These are phyloP conservation scores for Myrmecobius fasciatus DNA, from an alignment of 2,113 vertebrate genomes.

Conservation along the genomic window DNA sequence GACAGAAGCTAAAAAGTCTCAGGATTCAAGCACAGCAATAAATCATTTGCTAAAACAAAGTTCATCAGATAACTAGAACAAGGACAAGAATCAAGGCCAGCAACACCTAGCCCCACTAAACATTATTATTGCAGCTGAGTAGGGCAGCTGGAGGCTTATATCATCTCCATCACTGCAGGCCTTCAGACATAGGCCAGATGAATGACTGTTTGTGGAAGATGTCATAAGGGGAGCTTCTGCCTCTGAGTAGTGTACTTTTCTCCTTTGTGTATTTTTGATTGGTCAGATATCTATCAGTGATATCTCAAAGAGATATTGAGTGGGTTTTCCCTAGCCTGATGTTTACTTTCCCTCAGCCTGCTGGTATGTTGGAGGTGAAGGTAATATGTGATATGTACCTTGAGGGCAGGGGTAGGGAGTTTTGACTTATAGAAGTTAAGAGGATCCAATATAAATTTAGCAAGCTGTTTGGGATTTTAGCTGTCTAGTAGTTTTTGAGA, in stretches of 20 bases:
- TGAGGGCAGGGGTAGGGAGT: background rate
- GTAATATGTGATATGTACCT: background rate
- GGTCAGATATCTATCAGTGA: conserved; percentile 7
- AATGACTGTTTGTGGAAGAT: background rate
- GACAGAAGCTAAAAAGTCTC: conserved; percentile 50
- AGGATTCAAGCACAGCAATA: conserved; percentile 17
- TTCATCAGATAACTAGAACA: conserved; percentile 59
- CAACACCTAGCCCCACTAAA: background rate
- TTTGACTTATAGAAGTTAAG: background rate
- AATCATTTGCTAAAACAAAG: conserved; percentile 46
- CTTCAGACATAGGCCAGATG: background rate
- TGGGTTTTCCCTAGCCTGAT: background rate
- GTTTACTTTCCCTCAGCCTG: background rate
- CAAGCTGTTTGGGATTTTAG: background rate
- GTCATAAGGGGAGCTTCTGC: background rate
- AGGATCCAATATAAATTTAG: background rate
- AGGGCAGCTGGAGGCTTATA: background rate
- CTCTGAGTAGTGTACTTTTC: background rate
- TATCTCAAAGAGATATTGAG: background rate
- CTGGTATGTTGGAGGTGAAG: background rate
- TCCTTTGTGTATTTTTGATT: background rate
- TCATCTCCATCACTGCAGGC: background rate
- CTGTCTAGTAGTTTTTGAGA: background rate
- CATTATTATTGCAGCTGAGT: background rate
- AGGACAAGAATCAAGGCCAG: conserved; percentile 48